These are phyloP conservation scores for Anthophora plumipes DNA, from an alignment of 2,888 invertebrate species.

Conservation along the genomic window DNA sequence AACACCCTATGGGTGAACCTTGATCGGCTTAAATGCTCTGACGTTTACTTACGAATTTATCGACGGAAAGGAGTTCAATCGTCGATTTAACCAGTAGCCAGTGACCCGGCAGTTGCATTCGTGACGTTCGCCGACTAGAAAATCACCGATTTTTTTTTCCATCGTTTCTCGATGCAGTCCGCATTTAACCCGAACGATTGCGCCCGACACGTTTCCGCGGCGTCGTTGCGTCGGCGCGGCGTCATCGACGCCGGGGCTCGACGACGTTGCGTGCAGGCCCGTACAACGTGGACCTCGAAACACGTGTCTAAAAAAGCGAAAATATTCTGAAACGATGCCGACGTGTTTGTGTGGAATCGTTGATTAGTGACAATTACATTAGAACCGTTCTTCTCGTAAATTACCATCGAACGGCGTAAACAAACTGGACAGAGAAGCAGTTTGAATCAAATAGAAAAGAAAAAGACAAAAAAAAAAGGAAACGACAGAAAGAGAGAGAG, in stretches of 20 bases:
- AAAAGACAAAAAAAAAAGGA: too few species aligned
- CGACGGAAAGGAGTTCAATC: neutral
- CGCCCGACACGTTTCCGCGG: constrained; percentile 24
- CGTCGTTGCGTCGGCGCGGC: constrained; percentile 65
- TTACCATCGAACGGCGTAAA: neutral
- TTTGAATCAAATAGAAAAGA: too few species aligned
- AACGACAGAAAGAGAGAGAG: too few species aligned
- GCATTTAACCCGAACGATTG: constrained; percentile 21
- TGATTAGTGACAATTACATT: too few species aligned
- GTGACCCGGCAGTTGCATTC: too few species aligned
- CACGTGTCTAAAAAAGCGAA: neutral
- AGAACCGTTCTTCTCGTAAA: too few species aligned
- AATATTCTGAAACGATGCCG: too few species aligned
- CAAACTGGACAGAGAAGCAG: too few species aligned
- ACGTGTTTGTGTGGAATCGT: too few species aligned
- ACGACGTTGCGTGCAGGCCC: constrained; percentile 53
- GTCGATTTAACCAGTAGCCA: neutral
- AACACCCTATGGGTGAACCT: neutral
- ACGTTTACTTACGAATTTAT: neutral
- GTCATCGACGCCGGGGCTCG: constrained; percentile 67
- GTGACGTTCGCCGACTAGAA: neutral
- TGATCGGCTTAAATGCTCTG: too few species aligned
- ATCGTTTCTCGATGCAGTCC: neutral
- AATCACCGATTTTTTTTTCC: neutral
- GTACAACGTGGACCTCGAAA: constrained; percentile 17